phyloP scores from a whole-genome alignment of 2,113 vertebrate genomes.

The Baryphthengus martii region DNA sequence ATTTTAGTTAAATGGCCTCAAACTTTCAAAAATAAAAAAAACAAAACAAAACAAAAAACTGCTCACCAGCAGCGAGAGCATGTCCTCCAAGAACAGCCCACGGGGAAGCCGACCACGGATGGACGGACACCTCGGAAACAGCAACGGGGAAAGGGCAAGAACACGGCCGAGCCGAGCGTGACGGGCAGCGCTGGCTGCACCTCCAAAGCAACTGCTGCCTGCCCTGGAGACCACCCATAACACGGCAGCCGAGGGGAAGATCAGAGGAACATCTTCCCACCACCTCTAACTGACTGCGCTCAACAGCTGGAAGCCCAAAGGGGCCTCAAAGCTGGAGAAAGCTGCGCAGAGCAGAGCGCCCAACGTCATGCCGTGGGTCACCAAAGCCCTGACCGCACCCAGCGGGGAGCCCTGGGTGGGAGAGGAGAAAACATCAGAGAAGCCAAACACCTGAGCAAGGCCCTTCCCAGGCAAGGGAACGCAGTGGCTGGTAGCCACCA shows the following conservation, averaged over 20 bases:
- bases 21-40: background rate
- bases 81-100: background rate
- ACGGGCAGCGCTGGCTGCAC: background rate
- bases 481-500: background rate
- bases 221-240: background rate
- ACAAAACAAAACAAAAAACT: no score
- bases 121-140: background rate
- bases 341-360: background rate
- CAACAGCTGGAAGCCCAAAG: background rate
- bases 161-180: fast-evolving
- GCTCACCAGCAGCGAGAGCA: background rate
- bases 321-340: background rate
- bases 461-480: background rate
- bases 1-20: background rate
- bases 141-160: background rate
- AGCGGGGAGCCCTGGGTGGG: background rate
- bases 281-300: background rate
- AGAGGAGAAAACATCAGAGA: background rate
- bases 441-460: background rate
- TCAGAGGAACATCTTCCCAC: background rate
- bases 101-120: fast-evolving
- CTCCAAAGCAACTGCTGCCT: background rate
- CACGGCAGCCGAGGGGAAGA: background rate
- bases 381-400: background rate
- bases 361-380: background rate